Percentiles rank a stretch among this genome's conserved stretches.
These are phyloP conservation scores for Macropus fuliginosus DNA, from an alignment of 2,797 vertebrate species.

Conservation along the genomic window DNA sequence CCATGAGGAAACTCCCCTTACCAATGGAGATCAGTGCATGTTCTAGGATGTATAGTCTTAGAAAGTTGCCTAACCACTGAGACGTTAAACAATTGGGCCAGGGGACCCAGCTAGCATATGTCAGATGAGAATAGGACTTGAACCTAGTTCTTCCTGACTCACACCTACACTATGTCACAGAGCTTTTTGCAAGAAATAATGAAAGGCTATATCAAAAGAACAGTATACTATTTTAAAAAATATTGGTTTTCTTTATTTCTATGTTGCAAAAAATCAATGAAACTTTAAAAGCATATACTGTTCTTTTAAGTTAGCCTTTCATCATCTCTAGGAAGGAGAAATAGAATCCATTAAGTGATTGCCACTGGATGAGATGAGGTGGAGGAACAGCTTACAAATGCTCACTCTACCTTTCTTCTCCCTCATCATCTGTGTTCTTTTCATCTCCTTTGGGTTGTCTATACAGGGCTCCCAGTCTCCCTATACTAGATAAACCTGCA, in stretches of 20 bases:
- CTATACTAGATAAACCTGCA: not conserved
- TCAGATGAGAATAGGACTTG: not conserved
- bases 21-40: not conserved
- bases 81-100: not conserved
- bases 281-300: not conserved
- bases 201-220: not conserved
- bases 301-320: not conserved
- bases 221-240: not conserved
- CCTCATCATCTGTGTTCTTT: not conserved
- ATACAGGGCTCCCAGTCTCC: not conserved
- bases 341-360: not conserved
- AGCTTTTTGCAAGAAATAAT: not conserved
- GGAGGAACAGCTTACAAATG: not conserved
- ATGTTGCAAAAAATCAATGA: not conserved
- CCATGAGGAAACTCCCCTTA: not conserved
- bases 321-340: not conserved
- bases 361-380: not conserved
- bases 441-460: not conserved
- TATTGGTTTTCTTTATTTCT: not conserved
- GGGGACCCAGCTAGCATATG: not conserved
- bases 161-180: not conserved
- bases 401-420: not conserved
- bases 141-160: not conserved
- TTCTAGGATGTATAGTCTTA: not conserved
- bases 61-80: not conserved